A percentile compares a stretch with the other conserved stretches of the same genome.
Conservation (phyloP, 1,140 invertebrate species). For the Achroia grisella region DNA sequence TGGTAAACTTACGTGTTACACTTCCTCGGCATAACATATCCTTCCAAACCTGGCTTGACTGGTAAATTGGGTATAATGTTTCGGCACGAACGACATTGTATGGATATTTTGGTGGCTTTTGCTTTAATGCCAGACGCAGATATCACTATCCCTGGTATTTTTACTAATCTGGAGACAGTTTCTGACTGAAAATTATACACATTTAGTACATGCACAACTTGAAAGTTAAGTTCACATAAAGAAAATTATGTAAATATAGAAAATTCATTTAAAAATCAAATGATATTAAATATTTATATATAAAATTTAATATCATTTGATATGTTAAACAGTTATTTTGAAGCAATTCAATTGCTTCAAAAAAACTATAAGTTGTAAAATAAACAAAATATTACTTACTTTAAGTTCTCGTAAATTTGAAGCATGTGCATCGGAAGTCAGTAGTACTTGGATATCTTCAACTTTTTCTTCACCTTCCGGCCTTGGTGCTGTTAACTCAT, state of each 20-base stretch:
- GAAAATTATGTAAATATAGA: too few relatives aligned
- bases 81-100: constrained; percentile 96
- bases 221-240: too few relatives aligned
- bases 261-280: too few relatives aligned
- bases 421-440: constrained; percentile 90
- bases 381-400: too few relatives aligned
- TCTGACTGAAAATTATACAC: constrained; percentile 82
- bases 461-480: constrained; percentile 93
- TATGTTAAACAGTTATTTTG: too few relatives aligned
- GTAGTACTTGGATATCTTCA: constrained; percentile 94
- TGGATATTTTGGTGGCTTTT: constrained; percentile 95
- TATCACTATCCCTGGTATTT: constrained; percentile 97
- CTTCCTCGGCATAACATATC: constrained; percentile 96
- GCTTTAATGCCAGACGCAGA: constrained; percentile 94
- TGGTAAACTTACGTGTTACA: constrained; percentile 87
- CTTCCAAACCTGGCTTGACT: constrained; percentile 96
- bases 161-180: constrained; percentile 93
- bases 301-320: too few relatives aligned
- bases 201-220: too few relatives aligned
- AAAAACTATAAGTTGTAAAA: not conserved
- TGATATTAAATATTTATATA: too few relatives aligned
- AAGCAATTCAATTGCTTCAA: too few relatives aligned
- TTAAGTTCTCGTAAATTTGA: constrained; percentile 89
- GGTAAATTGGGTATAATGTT: constrained; percentile 91
- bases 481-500: constrained; percentile 95